Conservation (phyloP, 92 coral and sea anemone genomes). For the Zoanthus sociatus region DNA sequence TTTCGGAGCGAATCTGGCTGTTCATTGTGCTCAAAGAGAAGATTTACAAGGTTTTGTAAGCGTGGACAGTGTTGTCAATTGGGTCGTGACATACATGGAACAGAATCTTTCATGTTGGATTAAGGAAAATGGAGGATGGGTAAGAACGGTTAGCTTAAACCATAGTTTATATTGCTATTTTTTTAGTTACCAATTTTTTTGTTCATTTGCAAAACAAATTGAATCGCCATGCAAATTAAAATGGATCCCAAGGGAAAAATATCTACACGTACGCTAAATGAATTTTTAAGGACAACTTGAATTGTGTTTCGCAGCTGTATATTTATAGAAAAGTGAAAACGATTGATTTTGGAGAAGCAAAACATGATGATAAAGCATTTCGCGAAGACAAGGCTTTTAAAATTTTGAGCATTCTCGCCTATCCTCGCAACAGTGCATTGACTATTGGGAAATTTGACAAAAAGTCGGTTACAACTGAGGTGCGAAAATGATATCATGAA, state of each 20-base stretch:
- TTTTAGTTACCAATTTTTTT: not conserved
- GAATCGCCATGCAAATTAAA: constrained; percentile 21
- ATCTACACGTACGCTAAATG: not conserved
- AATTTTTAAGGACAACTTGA: constrained; percentile 13
- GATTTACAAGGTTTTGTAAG: constrained; percentile 75
- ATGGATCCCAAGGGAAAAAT: not conserved
- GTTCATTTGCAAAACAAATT: not conserved
- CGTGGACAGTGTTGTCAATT: constrained; percentile 81
- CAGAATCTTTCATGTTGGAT: constrained; percentile 87
- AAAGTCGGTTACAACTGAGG: not conserved
- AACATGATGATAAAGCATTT: not conserved
- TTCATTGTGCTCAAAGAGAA: constrained; percentile 85
- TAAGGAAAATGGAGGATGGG: constrained; percentile 96
- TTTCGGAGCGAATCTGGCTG: constrained; percentile 93
- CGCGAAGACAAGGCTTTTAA: not conserved
- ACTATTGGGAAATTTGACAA: not conserved
- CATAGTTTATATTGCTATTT: not conserved
- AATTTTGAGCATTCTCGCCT: constrained; percentile 22
- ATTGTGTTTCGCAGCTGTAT: too few relatives aligned
- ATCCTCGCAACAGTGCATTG: not conserved
- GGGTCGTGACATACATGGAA: constrained; percentile 90
- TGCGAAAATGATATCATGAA: not conserved
- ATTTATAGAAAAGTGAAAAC: not conserved
- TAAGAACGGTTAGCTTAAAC: constrained; percentile 52
- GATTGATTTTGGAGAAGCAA: not conserved